A percentile compares a stretch with the other conserved stretches of the same genome.
These are phyloP conservation scores for Phenganax stokvisi DNA, from an alignment of 92 coral and sea anemone species.

Conservation along the genomic window DNA sequence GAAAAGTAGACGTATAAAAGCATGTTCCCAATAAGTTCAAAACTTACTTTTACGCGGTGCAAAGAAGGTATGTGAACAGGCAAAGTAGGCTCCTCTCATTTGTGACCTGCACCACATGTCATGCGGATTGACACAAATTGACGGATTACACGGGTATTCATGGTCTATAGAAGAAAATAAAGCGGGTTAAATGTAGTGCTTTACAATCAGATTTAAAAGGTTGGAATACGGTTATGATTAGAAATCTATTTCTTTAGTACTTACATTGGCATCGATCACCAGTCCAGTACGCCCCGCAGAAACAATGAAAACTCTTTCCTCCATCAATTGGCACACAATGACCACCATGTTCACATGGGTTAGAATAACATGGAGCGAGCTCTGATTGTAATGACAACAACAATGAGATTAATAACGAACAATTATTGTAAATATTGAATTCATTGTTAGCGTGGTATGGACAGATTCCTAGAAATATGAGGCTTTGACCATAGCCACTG, in stretches of 20 bases:
- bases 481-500: too few relatives aligned
- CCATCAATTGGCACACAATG: conserved; percentile 29
- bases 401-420: too few relatives aligned
- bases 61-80: conserved; percentile 7
- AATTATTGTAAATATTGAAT: too few relatives aligned
- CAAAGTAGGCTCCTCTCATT: conserved; percentile 18
- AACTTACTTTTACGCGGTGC: conserved; percentile 13
- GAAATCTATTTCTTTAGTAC: neutral
- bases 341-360: conserved; percentile 33
- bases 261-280: conserved; percentile 28
- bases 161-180: neutral
- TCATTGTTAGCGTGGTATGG: too few relatives aligned
- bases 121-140: conserved; percentile 17
- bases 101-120: conserved; percentile 34
- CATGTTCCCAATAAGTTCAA: too few relatives aligned
- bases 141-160: conserved; percentile 25
- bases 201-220: neutral
- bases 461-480: too few relatives aligned
- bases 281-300: conserved; percentile 27
- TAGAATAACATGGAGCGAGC: conserved; percentile 28
- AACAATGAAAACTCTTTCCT: conserved; percentile 23
- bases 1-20: neutral
- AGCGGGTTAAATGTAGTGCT: neutral
- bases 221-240: neutral
- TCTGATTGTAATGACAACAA: neutral